Evolutionary conservation across 2,797 vertebrate species (phyloP), one percentile per base, ranked within the genome.

Genomic region (Pseudochromis fuscus): DNA sequence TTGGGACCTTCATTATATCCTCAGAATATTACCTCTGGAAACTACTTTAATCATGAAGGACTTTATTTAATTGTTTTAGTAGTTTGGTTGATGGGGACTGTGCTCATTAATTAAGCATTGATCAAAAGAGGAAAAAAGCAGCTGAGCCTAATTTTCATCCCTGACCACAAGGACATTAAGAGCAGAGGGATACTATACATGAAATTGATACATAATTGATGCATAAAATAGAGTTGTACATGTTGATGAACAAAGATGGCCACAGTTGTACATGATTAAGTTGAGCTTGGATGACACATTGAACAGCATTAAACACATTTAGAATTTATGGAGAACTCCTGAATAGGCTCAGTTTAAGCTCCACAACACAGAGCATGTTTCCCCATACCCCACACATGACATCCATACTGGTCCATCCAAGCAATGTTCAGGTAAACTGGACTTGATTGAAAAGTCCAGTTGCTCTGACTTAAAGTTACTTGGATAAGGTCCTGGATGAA

Each of bases 11-110:
- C n/a, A 27, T 16, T 23, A 59, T 58, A 13, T 67, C 9, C 7
- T 42, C 7, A 21, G n/a, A n/a, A n/a, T n/a, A n/a, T n/a, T n/a
- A n/a, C n/a, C n/a, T n/a, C n/a, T n/a, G n/a, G n/a, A n/a, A n/a
- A n/a, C n/a, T n/a, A 11, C 9, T 45, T 69, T 25, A 16, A 40
- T 42, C 13, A 4, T 4, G 4, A 67, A 15, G 28, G 11, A 46
- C 27, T 42, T 61, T 38, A 4, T 42, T 65, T 27, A 28, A 23
- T 56, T 21, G n/a, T 59, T 42, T 40, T 28, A 64, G 76, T 48
- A n/a, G 21, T 21, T 48, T 40, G 42, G 62, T 33, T 19, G 21
- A 61, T 21, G 5, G 21, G 23, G 24, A 42, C 2, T 1, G 10
- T 5, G 2, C 18, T 67, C 30, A 65, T 56, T 58, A 63, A 57